Evolutionary conservation across 2,888 invertebrate species (phyloP), one percentile per base, ranked within the genome.

Genomic region (Lumbricus terrestris): DNA sequence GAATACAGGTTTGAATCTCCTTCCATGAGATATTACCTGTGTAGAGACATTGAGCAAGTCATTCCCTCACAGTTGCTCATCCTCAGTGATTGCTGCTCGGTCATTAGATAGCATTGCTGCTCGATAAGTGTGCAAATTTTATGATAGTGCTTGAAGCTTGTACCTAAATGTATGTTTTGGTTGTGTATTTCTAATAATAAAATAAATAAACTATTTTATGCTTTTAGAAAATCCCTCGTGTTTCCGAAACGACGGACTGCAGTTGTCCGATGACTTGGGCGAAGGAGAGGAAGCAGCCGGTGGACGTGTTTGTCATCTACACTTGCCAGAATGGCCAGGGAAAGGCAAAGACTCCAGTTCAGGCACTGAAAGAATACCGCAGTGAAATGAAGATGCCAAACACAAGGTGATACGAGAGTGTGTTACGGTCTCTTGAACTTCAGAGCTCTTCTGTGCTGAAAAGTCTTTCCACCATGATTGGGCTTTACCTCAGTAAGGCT

Each of bases 221-320:
- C 11, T 8, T 69, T 69, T 69, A 69, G 69, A 69, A 69, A 69
- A n/a, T 69, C 23, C 8, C 11, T 85, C 37, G 34, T 85, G 85
- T 34, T 20, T 85, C 85, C 0, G 37, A 1, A 33, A 8, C n/a
- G 5, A 37, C 85, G 1, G 85, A 85, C 35, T 85, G 85, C 16
- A 85, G 85, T 16, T 85, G 85, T 85, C 85, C 85, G 37, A 85
- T 85, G 85, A 85, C 85, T 23, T 85, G 85, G 85, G 85, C 85
- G 6, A 85, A 85, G 85, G 85, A 85, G 20, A 85, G 18, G 35
- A 37, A 85, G 85, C 20, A 35, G 8, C 85, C 85, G 37, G 85
- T 85, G 13, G 85, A 85, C 35, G 85, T 85, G 35, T 85, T 85
- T 85, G 85, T 85, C 13, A 23, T 85, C 85, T 85, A 85, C 85